A percentile compares a stretch with the other conserved stretches of the same genome.
These are phyloP conservation scores for Cricetomys ansorgei DNA, from an alignment of 2,113 vertebrate species.

Conservation along the genomic window DNA sequence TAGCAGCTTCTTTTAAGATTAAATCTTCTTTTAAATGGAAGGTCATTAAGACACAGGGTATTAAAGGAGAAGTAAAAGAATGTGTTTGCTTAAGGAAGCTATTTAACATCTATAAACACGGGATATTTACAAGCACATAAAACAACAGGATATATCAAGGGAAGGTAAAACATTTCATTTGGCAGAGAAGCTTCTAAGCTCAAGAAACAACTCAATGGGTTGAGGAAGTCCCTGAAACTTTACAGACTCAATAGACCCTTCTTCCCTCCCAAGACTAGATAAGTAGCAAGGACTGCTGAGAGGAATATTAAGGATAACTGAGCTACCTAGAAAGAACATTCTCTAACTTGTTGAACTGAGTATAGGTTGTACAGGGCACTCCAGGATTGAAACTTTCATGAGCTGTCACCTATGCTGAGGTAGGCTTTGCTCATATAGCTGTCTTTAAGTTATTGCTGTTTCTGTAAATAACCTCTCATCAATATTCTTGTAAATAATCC, in stretches of 20 bases:
- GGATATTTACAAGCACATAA: not conserved
- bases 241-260: not conserved
- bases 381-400: not conserved
- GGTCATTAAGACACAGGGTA: not conserved
- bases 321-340: no score
- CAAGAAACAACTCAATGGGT: not conserved
- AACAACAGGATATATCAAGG: not conserved
- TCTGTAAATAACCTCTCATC: no score
- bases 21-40: not conserved
- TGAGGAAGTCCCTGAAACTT: not conserved
- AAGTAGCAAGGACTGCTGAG: not conserved
- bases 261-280: not conserved
- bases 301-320: not conserved
- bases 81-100: not conserved
- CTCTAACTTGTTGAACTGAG: no score
- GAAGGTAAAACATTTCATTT: not conserved
- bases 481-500: no score
- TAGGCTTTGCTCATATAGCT: not conserved
- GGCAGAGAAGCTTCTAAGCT: no score
- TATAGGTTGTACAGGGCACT: not conserved
- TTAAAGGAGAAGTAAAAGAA: not conserved
- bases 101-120: not conserved
- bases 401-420: not conserved
- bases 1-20: not conserved
- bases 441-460: not conserved